These are phyloP conservation scores for Lepidotrigona ventralis DNA, from an alignment of 1,140 invertebrate species.

Conservation along the genomic window DNA sequence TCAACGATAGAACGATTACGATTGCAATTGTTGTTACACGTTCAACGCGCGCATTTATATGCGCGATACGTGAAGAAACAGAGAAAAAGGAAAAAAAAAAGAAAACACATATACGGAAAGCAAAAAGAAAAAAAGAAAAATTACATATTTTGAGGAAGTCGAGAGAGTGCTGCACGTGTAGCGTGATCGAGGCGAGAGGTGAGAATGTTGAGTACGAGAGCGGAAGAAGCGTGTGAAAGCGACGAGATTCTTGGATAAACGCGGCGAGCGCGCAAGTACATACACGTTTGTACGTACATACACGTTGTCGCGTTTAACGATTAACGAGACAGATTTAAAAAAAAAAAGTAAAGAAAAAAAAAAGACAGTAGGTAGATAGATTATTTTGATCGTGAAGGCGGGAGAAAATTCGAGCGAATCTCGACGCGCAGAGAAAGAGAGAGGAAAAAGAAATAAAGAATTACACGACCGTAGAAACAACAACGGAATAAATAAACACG, in stretches of 20 bases:
- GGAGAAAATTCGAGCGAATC: neutral
- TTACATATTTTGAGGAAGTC: neutral
- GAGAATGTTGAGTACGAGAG: neutral
- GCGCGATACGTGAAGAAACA: no score
- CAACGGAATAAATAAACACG: slow-evolving; percentile 61
- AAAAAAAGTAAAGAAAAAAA: slow-evolving; percentile 13
- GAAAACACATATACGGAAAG: no score
- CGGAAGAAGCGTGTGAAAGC: no score
- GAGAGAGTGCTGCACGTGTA: neutral
- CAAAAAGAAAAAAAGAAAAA: neutral
- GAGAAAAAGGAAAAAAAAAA: no score
- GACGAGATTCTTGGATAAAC: no score
- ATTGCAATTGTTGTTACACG: slow-evolving; percentile 61
- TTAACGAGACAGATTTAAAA: slow-evolving; percentile 37
- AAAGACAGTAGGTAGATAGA: slow-evolving; percentile 51
- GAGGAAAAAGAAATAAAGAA: slow-evolving; percentile 6
- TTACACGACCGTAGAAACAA: slow-evolving; percentile 17
- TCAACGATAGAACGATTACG: slow-evolving; percentile 61
- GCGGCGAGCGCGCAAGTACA: no score
- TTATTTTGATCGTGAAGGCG: slow-evolving; percentile 49
- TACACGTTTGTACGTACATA: neutral
- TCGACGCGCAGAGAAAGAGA: neutral
- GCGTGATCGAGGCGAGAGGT: neutral
- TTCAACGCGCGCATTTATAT: slow-evolving; percentile 3
- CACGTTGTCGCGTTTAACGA: slow-evolving; percentile 41